Evolutionary conservation across 1,140 invertebrate genomes (phyloP).

Genomic region (Zaprionus gabonicus): DNA sequence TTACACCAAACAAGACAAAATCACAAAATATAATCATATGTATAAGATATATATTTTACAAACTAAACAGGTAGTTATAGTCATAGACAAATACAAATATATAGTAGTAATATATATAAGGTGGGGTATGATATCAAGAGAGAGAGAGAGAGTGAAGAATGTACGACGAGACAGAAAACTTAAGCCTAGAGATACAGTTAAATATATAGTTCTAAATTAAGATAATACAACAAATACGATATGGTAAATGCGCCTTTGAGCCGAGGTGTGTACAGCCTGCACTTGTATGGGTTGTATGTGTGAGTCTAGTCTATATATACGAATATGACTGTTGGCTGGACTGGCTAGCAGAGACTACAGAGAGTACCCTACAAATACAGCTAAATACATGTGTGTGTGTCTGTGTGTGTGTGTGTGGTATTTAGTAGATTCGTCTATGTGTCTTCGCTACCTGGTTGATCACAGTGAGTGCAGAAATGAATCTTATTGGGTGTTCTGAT

Average conservation of each 20-base stretch:
- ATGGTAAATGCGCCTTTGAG: constrained; percentile 40
- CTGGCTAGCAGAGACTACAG: not conserved
- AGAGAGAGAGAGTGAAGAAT: constrained; percentile 10
- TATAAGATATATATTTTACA: constrained; percentile 21
- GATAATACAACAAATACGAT: constrained; percentile 27
- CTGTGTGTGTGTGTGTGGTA: not conserved
- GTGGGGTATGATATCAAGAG: constrained; percentile 21
- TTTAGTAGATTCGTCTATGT: not conserved
- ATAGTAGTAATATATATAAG: constrained; percentile 17
- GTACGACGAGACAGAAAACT: constrained; percentile 31
- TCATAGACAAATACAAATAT: constrained; percentile 46
- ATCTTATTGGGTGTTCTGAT: not conserved
- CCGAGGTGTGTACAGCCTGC: constrained; percentile 13
- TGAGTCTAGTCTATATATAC: not conserved
- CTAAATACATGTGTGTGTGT: constrained; percentile 4
- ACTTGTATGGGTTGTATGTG: not conserved
- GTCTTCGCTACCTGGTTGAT: not conserved
- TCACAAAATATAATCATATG: constrained; percentile 40
- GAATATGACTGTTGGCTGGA: not conserved
- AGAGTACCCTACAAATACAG: constrained; percentile 13
- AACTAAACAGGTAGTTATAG: constrained; percentile 29
- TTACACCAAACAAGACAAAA: constrained; percentile 52
- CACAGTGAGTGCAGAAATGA: constrained; percentile 7
- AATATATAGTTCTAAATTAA: constrained; percentile 9
- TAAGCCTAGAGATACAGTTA: constrained; percentile 17